Evolutionary conservation across 2,888 invertebrate genomes (phyloP).

Genomic region (Euproctis similis): DNA sequence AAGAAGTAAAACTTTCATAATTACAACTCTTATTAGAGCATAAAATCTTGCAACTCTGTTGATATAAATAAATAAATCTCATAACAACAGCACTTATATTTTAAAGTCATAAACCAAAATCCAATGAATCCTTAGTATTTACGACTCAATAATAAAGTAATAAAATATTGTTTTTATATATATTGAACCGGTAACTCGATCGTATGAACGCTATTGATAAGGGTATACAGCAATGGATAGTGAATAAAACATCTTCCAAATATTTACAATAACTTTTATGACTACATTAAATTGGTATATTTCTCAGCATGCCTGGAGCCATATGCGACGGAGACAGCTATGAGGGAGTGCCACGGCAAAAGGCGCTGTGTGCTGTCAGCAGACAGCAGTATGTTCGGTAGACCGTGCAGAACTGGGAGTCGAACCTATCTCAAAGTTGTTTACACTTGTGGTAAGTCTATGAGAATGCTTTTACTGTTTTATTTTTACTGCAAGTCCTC

Average conservation of each 20-base stretch:
- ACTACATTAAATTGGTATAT: slow-evolving; percentile 9
- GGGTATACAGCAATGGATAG: not conserved
- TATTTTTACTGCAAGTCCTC: slow-evolving; percentile 15
- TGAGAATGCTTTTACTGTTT: slow-evolving; percentile 14
- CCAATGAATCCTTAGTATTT: not conserved
- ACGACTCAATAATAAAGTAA: not conserved
- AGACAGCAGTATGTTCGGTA: slow-evolving; percentile 88
- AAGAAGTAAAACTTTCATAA: too few relatives aligned
- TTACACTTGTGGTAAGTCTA: slow-evolving; percentile 88
- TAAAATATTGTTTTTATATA: slow-evolving; percentile 1
- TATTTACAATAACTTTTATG: slow-evolving; percentile 17
- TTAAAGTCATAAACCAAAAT: not conserved
- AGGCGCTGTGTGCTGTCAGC: slow-evolving; percentile 86
- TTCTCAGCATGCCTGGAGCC: slow-evolving; percentile 87
- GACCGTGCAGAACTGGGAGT: slow-evolving; percentile 86
- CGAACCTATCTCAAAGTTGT: slow-evolving; percentile 90
- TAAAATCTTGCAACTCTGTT: too few relatives aligned
- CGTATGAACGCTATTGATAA: not conserved
- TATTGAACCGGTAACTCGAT: slow-evolving; percentile 1
- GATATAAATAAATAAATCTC: too few relatives aligned
- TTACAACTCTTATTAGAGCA: too few relatives aligned
- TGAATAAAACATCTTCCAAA: slow-evolving; percentile 2
- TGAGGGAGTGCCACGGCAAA: slow-evolving; percentile 90
- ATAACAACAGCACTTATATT: not conserved
- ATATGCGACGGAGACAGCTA: slow-evolving; percentile 93